Conservation (phyloP, 2,888 invertebrate genomes). For the Bombylius major region DNA sequence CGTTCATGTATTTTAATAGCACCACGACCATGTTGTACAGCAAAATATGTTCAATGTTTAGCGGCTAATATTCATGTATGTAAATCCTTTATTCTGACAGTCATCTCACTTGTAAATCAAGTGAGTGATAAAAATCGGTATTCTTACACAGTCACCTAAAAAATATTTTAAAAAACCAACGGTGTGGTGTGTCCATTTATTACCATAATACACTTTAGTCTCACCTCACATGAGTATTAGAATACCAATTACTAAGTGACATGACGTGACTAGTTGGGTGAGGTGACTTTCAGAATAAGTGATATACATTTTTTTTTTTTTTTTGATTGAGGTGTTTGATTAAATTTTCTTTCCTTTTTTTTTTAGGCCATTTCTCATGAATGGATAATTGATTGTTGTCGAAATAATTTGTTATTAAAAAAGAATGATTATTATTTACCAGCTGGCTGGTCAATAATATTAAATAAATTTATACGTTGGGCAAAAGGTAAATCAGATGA, state of each 20-base stretch:
- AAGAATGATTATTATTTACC: constrained; percentile 43
- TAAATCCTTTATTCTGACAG: background rate
- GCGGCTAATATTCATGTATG: constrained; percentile 46
- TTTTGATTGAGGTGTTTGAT: background rate
- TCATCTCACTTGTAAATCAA: too few species aligned
- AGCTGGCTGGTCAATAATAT: constrained; percentile 46
- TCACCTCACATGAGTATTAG: too few species aligned
- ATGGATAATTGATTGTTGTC: constrained; percentile 57
- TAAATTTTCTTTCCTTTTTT: background rate
- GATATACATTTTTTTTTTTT: too few species aligned
- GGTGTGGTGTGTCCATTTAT: too few species aligned
- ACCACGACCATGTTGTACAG: constrained; percentile 57
- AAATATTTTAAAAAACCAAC: too few species aligned
- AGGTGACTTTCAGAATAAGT: background rate
- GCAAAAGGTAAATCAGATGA: constrained; percentile 24
- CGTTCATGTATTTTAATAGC: constrained; percentile 47
- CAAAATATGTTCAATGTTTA: constrained; percentile 59
- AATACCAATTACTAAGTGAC: too few species aligned
- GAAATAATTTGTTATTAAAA: constrained; percentile 32
- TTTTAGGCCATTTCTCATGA: constrained; percentile 47
- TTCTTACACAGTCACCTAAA: too few species aligned
- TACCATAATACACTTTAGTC: too few species aligned
- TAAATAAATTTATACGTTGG: constrained; percentile 36
- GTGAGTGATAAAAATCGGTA: too few species aligned
- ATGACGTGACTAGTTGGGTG: too few species aligned